These are phyloP conservation scores for Eupithecia subumbrata DNA, from an alignment of 2,888 invertebrate genomes.

Conservation along the genomic window DNA sequence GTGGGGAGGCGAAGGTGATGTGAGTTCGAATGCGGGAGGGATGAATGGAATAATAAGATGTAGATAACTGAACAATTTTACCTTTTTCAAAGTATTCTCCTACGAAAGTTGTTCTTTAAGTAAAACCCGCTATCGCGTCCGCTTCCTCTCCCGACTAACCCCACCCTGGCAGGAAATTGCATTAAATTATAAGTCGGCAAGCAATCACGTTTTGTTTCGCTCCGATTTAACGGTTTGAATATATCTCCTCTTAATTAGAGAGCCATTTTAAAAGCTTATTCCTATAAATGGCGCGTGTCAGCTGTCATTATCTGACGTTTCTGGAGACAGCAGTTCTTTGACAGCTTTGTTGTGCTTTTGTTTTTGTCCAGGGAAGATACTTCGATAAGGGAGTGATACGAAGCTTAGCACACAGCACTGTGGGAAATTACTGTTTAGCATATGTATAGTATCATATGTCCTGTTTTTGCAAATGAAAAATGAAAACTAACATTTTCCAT, in stretches of 20 bases:
- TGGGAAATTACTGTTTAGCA: background rate
- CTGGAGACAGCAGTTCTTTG: constrained; percentile 36
- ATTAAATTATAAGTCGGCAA: constrained; percentile 83
- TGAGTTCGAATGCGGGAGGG: no score
- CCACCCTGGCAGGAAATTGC: constrained; percentile 76
- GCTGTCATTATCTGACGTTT: constrained; percentile 51
- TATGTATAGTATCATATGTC: no score
- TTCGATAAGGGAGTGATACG: background rate
- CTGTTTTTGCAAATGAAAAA: no score
- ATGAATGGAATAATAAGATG: no score
- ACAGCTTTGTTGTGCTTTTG: constrained; percentile 17
- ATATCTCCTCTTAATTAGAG: constrained; percentile 78
- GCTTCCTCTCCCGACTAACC: constrained; percentile 50
- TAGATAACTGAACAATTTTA: no score
- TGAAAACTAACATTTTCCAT: no score
- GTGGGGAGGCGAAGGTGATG: no score
- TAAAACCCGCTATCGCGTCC: constrained; percentile 25
- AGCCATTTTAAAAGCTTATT: constrained; percentile 73
- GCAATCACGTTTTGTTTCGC: constrained; percentile 82
- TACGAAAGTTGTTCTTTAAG: background rate
- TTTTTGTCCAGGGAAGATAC: constrained; percentile 11
- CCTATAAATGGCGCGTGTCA: constrained; percentile 67
- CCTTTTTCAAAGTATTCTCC: no score
- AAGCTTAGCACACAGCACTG: background rate
- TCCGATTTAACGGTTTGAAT: constrained; percentile 80